Conservation (phyloP, 2,888 invertebrate species). For the Rapana venosa region DNA sequence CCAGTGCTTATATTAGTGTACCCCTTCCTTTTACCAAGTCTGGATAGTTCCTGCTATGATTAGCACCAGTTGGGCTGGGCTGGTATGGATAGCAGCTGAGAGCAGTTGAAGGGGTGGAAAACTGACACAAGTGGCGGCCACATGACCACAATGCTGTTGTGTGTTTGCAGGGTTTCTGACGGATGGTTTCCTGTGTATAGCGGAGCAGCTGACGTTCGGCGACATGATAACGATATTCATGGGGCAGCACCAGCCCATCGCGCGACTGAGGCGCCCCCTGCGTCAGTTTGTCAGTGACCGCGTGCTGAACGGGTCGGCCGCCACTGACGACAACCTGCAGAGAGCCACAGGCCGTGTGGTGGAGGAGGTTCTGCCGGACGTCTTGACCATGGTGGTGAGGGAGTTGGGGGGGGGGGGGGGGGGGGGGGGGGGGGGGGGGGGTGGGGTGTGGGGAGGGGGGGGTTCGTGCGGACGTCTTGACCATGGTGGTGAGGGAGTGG, state of each 20-base stretch:
- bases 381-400: constrained; percentile 78
- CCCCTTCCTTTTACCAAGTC: no score
- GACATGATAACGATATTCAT: constrained; percentile 78
- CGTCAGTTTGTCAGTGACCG: constrained; percentile 79
- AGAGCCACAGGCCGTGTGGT: constrained; percentile 79
- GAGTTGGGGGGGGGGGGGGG: background rate
- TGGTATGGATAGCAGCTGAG: no score
- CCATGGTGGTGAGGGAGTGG: no score
- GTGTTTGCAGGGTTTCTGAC: constrained; percentile 68
- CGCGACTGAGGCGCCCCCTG: constrained; percentile 79
- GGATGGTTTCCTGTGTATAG: constrained; percentile 71
- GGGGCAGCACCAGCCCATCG: constrained; percentile 79
- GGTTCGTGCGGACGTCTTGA: no score
- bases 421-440: background rate
- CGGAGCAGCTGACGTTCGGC: constrained; percentile 76
- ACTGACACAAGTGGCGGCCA: no score
- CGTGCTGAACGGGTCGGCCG: constrained; percentile 78
- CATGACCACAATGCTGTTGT: no score
- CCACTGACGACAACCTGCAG: constrained; percentile 78
- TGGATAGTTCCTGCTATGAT: no score
- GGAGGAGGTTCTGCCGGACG: constrained; percentile 77
- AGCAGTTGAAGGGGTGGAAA: no score
- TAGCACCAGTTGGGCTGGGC: no score
- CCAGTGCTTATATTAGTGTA: no score
- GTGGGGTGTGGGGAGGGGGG: background rate